These are phyloP conservation scores for Trogon melanurus DNA, from an alignment of 2,113 vertebrate genomes.

Conservation along the genomic window DNA sequence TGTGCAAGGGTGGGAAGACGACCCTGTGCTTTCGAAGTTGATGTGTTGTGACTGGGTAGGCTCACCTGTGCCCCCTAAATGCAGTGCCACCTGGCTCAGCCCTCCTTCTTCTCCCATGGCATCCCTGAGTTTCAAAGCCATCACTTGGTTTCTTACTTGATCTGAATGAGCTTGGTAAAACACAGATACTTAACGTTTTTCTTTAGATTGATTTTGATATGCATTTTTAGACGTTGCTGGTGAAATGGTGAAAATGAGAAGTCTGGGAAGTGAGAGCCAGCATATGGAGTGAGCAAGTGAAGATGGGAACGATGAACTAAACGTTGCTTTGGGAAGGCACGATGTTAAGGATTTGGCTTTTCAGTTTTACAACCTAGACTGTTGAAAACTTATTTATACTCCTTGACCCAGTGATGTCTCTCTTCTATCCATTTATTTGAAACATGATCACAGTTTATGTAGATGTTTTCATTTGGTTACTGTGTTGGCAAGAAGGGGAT, in stretches of 20 bases:
- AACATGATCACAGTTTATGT: not conserved
- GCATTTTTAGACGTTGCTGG: fast-evolving
- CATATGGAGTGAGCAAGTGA: conserved; percentile 31
- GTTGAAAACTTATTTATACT: conserved; percentile 17
- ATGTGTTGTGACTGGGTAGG: not conserved
- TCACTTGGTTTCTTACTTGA: not conserved
- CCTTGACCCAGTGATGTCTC: not conserved
- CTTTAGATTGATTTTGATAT: not conserved
- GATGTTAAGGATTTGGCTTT: conserved; percentile 38
- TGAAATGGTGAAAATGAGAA: not conserved
- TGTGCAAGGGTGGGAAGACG: not conserved
- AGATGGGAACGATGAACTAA: not conserved
- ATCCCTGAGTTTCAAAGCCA: not conserved
- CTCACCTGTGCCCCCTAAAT: not conserved
- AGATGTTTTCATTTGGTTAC: not conserved
- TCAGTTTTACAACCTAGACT: conserved; percentile 17
- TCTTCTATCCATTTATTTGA: not conserved
- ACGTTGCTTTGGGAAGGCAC: not conserved
- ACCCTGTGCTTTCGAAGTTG: fast-evolving
- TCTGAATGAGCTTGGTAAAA: not conserved
- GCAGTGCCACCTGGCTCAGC: too few species aligned
- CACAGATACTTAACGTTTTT: not conserved
- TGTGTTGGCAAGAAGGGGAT: not conserved
- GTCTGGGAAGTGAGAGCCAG: not conserved
- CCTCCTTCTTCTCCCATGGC: not conserved